These are phyloP conservation scores for Danio albolineatus DNA, from an alignment of 2,797 vertebrate species.

Conservation along the genomic window DNA sequence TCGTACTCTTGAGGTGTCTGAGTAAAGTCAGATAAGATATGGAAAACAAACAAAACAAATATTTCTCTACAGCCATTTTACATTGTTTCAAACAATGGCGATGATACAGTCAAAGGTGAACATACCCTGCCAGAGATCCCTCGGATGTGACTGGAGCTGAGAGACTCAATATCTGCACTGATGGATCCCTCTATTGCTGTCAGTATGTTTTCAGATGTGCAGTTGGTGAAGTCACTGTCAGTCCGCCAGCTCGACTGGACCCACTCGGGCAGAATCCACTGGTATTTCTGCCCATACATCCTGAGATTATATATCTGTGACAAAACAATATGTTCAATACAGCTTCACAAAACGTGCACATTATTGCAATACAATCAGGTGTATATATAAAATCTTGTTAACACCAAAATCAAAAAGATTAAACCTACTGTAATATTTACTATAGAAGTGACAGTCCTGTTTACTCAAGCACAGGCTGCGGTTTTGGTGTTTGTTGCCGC, in stretches of 20 bases:
- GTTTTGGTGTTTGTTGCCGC: too few relatives aligned
- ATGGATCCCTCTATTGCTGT: constrained; percentile 88
- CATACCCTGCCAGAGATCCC: constrained; percentile 91
- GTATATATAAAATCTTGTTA: too few relatives aligned
- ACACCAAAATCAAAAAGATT: too few relatives aligned
- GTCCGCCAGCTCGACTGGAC: constrained; percentile 82
- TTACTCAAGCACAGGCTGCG: too few relatives aligned
- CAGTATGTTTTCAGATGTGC: constrained; percentile 79
- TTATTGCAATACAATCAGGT: too few relatives aligned
- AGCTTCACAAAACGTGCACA: too few relatives aligned
- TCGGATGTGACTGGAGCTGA: constrained; percentile 76
- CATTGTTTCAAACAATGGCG: background rate
- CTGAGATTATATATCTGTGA: constrained; percentile 86
- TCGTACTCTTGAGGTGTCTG: constrained; percentile 90
- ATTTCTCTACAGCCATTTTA: background rate
- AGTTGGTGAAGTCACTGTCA: constrained; percentile 75
- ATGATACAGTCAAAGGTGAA: background rate
- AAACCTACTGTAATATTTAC: too few relatives aligned
- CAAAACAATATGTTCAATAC: background rate
- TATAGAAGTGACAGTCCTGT: too few relatives aligned
- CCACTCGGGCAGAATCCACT: constrained; percentile 88
- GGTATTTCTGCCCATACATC: constrained; percentile 88
- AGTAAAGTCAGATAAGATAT: background rate
- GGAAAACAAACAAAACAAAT: background rate
- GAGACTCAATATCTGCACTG: constrained; percentile 80